Evolutionary conservation across 2,888 invertebrate genomes (phyloP).

Genomic region (Callimorpha dominula): DNA sequence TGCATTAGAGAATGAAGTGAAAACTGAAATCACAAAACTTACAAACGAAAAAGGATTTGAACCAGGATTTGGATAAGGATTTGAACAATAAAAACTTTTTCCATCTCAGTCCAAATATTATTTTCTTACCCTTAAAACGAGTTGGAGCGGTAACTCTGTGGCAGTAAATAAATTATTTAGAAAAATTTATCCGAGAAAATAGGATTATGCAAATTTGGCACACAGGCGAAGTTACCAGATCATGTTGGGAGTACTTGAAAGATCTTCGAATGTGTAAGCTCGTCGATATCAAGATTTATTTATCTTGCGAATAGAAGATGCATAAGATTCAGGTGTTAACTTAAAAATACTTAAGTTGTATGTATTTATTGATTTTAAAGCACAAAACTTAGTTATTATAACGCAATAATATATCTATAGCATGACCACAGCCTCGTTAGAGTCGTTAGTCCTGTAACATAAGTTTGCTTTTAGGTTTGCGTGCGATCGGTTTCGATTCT

Average conservation of each 20-base stretch:
- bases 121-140: slow-evolving; percentile 53
- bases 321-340: not conserved
- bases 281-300: slow-evolving; percentile 1
- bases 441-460: not conserved
- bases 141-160: slow-evolving; percentile 38
- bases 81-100: slow-evolving; percentile 60
- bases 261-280: slow-evolving; percentile 25
- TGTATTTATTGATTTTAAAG: no score
- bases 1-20: slow-evolving; percentile 11
- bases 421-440: not conserved
- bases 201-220: slow-evolving; percentile 66
- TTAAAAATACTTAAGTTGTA: not conserved
- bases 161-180: slow-evolving; percentile 71
- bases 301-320: not conserved
- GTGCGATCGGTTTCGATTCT: not conserved
- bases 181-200: slow-evolving; percentile 54
- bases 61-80: slow-evolving; percentile 46
- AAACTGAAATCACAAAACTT: slow-evolving; percentile 23
- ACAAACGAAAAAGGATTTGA: slow-evolving; percentile 34
- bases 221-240: slow-evolving; percentile 48
- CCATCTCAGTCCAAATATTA: slow-evolving; percentile 62
- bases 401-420: no score
- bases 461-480: not conserved
- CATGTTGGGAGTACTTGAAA: slow-evolving; percentile 14
- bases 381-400: not conserved